Evolutionary conservation across 2,113 vertebrate genomes (phyloP).

Genomic region (Aegotheles bennettii): DNA sequence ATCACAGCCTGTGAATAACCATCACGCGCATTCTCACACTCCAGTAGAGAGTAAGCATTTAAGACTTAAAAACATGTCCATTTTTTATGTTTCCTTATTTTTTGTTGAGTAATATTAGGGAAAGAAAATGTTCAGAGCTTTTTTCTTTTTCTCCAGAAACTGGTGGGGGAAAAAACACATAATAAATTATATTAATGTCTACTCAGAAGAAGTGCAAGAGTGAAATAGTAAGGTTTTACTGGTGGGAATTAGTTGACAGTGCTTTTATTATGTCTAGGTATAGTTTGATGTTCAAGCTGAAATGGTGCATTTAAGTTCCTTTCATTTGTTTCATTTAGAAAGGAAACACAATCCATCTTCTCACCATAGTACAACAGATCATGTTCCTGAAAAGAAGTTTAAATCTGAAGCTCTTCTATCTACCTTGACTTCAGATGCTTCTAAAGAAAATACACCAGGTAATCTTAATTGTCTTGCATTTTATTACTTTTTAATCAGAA

Average conservation of each 20-base stretch:
- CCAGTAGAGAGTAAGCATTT: conserved; percentile 88
- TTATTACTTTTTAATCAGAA: background rate
- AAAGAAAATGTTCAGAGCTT: background rate
- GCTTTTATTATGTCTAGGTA: background rate
- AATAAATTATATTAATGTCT: background rate
- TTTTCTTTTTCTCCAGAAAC: background rate
- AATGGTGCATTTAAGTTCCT: background rate
- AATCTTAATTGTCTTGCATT: conserved; percentile 27
- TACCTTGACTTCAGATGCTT: conserved; percentile 93
- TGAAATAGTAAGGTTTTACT: background rate
- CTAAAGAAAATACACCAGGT: conserved; percentile 97
- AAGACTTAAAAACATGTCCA: background rate
- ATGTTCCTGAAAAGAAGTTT: conserved; percentile 97
- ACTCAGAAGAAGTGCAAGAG: background rate
- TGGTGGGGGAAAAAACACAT: background rate
- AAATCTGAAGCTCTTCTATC: conserved; percentile 98
- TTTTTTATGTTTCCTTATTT: background rate
- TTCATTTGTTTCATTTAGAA: conserved; percentile 77
- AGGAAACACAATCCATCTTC: conserved; percentile 90
- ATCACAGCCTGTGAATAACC: conserved; percentile 96
- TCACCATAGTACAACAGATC: conserved; percentile 91
- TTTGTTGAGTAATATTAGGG: background rate
- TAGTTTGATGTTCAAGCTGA: background rate
- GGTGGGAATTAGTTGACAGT: background rate
- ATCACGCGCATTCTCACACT: conserved; percentile 92